A percentile compares a stretch with the other conserved stretches of the same genome.
phyloP scores from a whole-genome alignment of 2,113 vertebrate species.

The Salvelinus alpinus region DNA sequence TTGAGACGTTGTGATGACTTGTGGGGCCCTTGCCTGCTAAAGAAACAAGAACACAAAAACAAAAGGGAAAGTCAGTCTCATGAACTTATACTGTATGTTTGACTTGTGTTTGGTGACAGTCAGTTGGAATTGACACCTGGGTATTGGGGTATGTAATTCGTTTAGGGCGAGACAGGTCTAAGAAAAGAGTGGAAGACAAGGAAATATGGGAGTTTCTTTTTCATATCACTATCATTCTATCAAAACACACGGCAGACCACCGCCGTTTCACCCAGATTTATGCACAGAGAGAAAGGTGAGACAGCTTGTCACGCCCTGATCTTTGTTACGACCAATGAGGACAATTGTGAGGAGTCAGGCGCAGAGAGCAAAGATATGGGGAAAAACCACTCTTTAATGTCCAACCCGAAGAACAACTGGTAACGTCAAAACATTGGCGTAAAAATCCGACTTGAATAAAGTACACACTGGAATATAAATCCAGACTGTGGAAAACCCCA shows the following conservation, averaged over 20 bases:
- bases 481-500: too few relatives aligned
- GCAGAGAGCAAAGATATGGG: too few relatives aligned
- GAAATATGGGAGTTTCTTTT: not conserved
- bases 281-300: not conserved
- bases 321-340: too few relatives aligned
- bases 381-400: too few relatives aligned
- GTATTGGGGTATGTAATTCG: not conserved
- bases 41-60: not conserved
- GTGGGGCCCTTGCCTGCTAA: not conserved
- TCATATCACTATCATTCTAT: slow-evolving; percentile 2
- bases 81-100: not conserved
- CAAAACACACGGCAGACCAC: not conserved
- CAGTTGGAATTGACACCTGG: not conserved
- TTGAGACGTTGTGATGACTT: not conserved
- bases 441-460: too few relatives aligned
- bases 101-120: not conserved
- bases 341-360: too few relatives aligned
- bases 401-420: too few relatives aligned
- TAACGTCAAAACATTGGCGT: too few relatives aligned
- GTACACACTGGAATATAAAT: too few relatives aligned
- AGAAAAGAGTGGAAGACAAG: not conserved
- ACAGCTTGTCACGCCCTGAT: not conserved
- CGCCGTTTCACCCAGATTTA: not conserved
- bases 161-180: not conserved
- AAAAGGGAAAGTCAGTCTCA: not conserved